Base-by-base conservation (phyloP, 2,888 invertebrate species). In the Fragum whitleyi region DNA sequence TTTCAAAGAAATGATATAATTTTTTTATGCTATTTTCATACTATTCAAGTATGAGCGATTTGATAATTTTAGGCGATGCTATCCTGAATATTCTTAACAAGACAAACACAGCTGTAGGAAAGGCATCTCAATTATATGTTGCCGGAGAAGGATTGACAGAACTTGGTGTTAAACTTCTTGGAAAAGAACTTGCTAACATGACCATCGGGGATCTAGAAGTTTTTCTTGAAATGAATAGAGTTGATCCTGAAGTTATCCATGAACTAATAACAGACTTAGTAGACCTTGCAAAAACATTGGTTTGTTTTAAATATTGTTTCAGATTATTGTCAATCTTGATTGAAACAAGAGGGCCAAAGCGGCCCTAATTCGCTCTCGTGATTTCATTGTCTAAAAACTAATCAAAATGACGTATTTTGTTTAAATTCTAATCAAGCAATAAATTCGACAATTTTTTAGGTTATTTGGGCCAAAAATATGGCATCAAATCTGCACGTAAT, bases 191-290 rank as follows among this genome's bases (percentile, higher is more conserved):
- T 29, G 87, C 89, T 32, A 84, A 86, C 73, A 85, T 90, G 87
- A 86, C 89, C 7, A 81, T 90, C 9, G 86, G 85, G 2, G 87
- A 90, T 36, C 75, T 90, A 3, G 83, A 79, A 21, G 83, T 84
- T 3, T 69, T 90, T 68, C 47, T 88, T 21, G 87, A 89, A 26
- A 39, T 78, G 29, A 88, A 88, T 59, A 80, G 74, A 28, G 76
- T 87, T 14, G 84, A 89, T 68, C 85, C 88, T 1, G 70, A 71
- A n/a, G 79, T 79, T 61, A 86, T 83, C 7, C 61, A 80, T 6
- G 39, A 85, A 53, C 76, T 89, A n/a, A 74, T 84, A 28, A 71
- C 75, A 14, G 77, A 90, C 21, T 57, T 90, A 55, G 79, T 78
- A 42, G 81, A 88, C 21, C 73, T 90, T 21, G 72, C 81, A 16